Evolutionary conservation across 2,888 invertebrate genomes (phyloP), one percentile per base, ranked within the genome.

Genomic region (Lagria hirta): DNA sequence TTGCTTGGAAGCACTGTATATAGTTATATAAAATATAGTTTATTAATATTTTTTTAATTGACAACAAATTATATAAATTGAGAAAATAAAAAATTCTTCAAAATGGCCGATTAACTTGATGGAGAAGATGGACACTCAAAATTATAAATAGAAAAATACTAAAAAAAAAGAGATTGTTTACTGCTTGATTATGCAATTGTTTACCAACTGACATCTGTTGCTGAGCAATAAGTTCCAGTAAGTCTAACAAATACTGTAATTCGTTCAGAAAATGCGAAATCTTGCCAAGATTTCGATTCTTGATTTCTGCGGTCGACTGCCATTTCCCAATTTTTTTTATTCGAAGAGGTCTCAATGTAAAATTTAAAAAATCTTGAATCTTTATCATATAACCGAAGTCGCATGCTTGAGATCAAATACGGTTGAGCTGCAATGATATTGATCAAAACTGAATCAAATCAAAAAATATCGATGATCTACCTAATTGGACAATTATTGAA

Each of bases 381-480:
- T 11, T 20, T 2, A 6, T 32, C 32, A 20, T 21, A 32, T 5
- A 32, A 13, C 6, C 18, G n/a, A 4, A 32, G 12, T 20, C 21
- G 18, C 32, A 32, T 11, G 18, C 32, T 32, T 2, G 32, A 32
- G 13, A 20, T 5, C 7, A 17, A 21, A 18, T 20, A 32, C 6
- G 32, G 20, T 12, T 32, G 32, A 4, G 32, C 32, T 32, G 15
- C 10, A 32, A 32, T n/a, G n/a, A n/a, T n/a, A n/a, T n/a, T n/a
- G n/a, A n/a, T n/a, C n/a, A n/a, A n/a, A n/a, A n/a, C n/a, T n/a
- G n/a, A n/a, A n/a, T n/a, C n/a, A n/a, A n/a, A n/a, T n/a, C n/a
- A n/a, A n/a, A n/a, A n/a, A n/a, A n/a, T n/a, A n/a, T n/a, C n/a
- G n/a, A n/a, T n/a, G n/a, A n/a, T n/a, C n/a, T 5, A 30, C 16